These are phyloP conservation scores for Coptodon rendalli DNA, from an alignment of 2,113 vertebrate genomes.

Conservation along the genomic window DNA sequence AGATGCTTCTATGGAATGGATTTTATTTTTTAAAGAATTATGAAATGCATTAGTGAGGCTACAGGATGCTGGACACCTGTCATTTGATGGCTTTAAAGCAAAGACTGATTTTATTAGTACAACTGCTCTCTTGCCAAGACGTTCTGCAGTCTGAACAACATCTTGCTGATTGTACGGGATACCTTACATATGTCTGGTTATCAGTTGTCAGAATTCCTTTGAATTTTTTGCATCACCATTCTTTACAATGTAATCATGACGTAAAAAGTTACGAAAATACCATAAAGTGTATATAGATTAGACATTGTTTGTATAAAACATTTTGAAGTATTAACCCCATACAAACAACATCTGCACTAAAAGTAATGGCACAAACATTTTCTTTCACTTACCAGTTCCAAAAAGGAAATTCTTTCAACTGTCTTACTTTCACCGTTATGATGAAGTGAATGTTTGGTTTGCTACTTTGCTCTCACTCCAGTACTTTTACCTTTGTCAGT, in stretches of 20 bases:
- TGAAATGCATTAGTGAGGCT: neutral
- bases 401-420: neutral
- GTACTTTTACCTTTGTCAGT: neutral
- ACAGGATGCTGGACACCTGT: neutral
- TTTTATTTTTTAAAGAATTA: neutral
- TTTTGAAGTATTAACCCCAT: neutral
- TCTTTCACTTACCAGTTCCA: neutral
- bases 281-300: neutral
- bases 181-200: neutral
- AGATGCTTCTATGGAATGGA: neutral
- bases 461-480: neutral
- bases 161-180: neutral
- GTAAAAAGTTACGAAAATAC: neutral
- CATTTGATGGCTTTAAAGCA: neutral
- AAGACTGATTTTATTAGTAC: neutral
- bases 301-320: neutral
- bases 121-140: neutral
- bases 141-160: neutral
- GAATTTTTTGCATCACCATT: neutral
- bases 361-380: neutral
- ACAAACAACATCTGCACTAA: neutral
- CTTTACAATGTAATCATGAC: neutral
- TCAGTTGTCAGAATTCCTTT: neutral
- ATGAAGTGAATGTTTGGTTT: neutral
- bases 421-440: rapidly evolving